Evolutionary conservation across 2,113 vertebrate genomes (phyloP).

Genomic region (Papio anubis): DNA sequence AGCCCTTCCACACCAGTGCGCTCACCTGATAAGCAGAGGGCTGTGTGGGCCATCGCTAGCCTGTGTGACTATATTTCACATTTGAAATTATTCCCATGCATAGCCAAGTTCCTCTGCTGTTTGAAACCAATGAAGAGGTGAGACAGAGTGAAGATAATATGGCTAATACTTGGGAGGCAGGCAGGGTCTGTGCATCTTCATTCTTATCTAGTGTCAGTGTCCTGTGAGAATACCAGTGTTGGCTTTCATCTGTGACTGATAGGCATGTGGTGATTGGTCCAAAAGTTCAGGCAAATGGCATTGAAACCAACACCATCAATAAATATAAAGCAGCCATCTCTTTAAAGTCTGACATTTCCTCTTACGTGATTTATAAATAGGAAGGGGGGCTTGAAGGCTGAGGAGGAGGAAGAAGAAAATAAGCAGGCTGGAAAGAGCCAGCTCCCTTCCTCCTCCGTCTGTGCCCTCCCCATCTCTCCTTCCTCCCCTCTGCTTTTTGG

Average conservation of each 20-base stretch:
- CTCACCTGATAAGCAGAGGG: not conserved
- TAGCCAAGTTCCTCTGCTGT: not conserved
- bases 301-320: not conserved
- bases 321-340: not conserved
- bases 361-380: not conserved
- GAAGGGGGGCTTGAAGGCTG: not conserved
- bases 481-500: slow-evolving; percentile 6
- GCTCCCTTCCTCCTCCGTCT: not conserved
- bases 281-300: not conserved
- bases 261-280: not conserved
- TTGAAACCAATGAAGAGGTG: not conserved
- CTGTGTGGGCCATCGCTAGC: not conserved
- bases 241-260: not conserved
- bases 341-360: slow-evolving; percentile 23
- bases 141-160: not conserved
- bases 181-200: not conserved
- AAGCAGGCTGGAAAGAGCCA: not conserved
- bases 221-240: not conserved
- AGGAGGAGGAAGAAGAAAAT: not conserved
- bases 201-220: not conserved
- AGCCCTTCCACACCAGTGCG: not conserved
- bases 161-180: not conserved
- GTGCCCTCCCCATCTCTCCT: not conserved
- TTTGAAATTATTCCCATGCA: not conserved
- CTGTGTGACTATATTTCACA: not conserved